Conservation (phyloP, 2,888 invertebrate species). For the Lithophane ornitopus region DNA sequence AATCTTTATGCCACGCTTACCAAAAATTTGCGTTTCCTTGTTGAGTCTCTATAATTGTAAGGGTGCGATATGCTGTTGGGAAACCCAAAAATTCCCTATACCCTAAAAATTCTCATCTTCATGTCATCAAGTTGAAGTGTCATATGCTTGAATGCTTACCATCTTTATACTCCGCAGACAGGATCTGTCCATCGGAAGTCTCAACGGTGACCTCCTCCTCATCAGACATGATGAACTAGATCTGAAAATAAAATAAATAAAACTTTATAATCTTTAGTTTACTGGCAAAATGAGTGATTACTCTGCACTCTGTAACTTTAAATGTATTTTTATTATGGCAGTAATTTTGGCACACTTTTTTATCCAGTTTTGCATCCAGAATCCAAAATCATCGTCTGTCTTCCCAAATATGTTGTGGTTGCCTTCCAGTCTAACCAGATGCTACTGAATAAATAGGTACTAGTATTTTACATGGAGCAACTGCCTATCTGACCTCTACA, state of each 20-base stretch:
- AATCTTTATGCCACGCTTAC: no score
- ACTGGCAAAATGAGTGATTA: background rate
- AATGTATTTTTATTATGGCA: background rate
- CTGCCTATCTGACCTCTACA: background rate
- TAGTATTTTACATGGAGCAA: background rate
- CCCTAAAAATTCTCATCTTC: no score
- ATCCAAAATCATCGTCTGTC: background rate
- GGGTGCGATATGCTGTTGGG: no score
- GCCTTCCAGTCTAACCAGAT: background rate
- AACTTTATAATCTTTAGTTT: background rate
- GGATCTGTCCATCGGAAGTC: slow-evolving; percentile 69
- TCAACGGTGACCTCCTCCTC: slow-evolving; percentile 72
- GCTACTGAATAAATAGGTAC: no score
- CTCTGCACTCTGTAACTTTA: background rate
- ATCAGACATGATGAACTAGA: slow-evolving; percentile 74
- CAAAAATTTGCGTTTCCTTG: no score
- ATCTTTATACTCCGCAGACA: slow-evolving; percentile 83
- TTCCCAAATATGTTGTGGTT: background rate
- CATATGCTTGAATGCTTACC: slow-evolving; percentile 68
- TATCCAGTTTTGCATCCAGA: background rate
- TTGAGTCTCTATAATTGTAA: no score
- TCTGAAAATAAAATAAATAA: slow-evolving; percentile 16
- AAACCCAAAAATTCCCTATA: no score
- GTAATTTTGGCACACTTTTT: background rate
- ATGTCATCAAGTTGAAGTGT: background rate